These are phyloP conservation scores for Eremophila alpestris DNA, from an alignment of 2,797 vertebrate genomes.

Conservation along the genomic window DNA sequence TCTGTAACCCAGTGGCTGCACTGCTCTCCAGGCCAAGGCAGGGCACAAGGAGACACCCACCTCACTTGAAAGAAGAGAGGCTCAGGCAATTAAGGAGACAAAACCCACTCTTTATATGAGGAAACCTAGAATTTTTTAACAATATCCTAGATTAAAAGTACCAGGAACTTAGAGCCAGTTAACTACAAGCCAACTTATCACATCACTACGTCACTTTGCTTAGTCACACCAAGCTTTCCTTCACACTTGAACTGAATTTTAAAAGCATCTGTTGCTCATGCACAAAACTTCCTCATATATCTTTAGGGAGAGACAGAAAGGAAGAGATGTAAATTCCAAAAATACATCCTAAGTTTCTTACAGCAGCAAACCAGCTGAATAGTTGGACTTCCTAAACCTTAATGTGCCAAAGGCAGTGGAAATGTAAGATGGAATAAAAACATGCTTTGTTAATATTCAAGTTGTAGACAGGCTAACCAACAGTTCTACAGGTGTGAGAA, in stretches of 20 bases:
- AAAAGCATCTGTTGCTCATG: neutral
- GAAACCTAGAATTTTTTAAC: neutral
- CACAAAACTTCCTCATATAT: neutral
- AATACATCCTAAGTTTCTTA: neutral
- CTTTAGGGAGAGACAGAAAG: neutral
- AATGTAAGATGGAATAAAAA: neutral
- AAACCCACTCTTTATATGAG: neutral
- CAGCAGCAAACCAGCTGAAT: neutral
- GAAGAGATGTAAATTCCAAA: neutral
- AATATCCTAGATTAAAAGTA: neutral
- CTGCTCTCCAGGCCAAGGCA: neutral
- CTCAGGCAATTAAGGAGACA: neutral
- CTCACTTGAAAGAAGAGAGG: neutral
- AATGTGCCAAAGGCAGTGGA: neutral
- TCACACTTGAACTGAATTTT: neutral
- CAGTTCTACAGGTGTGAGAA: neutral
- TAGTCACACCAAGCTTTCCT: conserved; percentile 11
- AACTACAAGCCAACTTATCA: neutral
- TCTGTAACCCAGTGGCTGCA: neutral
- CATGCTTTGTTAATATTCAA: neutral
- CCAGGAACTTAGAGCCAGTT: neutral
- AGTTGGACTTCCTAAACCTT: neutral
- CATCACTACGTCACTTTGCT: neutral
- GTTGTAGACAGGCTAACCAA: neutral
- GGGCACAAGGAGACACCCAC: neutral